phyloP scores from a whole-genome alignment of 2,797 vertebrate genomes.

The Smutsia gigantea region DNA sequence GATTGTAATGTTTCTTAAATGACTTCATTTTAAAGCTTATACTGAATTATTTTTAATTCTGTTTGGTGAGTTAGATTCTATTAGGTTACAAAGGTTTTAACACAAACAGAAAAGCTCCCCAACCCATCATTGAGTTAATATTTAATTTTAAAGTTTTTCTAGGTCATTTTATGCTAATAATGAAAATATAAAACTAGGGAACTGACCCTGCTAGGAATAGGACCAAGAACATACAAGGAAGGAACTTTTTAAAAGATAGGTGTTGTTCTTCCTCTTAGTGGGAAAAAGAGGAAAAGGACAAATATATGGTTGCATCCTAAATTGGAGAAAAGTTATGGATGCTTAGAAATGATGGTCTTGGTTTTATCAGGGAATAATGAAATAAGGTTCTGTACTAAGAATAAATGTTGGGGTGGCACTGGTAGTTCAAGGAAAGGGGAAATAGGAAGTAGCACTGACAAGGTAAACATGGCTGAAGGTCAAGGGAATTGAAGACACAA shows the following conservation, averaged over 20 bases:
- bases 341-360: background rate
- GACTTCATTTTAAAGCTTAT: background rate
- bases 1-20: background rate
- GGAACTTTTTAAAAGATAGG: background rate
- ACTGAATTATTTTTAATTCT: conserved; percentile 18
- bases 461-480: background rate
- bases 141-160: background rate
- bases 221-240: background rate
- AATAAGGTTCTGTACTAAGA: background rate
- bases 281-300: background rate
- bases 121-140: background rate
- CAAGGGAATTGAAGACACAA: background rate
- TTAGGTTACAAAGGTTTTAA: background rate
- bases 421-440: conserved; percentile 9
- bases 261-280: background rate
- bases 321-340: background rate
- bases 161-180: background rate
- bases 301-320: background rate
- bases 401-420: background rate
- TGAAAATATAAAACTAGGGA: background rate
- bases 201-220: background rate
- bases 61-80: background rate
- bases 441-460: background rate
- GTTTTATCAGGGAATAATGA: background rate
- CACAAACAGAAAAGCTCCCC: background rate